Base-by-base conservation (phyloP, 2,797 vertebrate species). In the Leptoclinus maculatus region DNA sequence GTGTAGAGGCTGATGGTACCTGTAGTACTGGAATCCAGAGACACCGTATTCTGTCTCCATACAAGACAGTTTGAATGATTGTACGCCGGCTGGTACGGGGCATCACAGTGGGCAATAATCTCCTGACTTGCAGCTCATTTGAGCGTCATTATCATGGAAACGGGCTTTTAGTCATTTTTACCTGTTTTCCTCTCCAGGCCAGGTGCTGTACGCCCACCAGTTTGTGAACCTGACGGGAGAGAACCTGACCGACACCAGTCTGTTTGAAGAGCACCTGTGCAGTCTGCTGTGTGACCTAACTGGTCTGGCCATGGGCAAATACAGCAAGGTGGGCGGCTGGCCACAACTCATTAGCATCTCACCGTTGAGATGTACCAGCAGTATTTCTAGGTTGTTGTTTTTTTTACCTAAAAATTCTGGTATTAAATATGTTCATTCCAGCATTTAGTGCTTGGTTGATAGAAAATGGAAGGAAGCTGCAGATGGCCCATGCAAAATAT, bases 191-290 rank as follows among this genome's bases (percentile, higher is more conserved):
- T 85, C 84, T 88, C 58, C 92, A 99, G 98, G 97, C 91, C 97
- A 97, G 94, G 96, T 97, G 85, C 93, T 99, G 32, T 99, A 98
- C 80, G 96, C 97, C 79, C 95, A 97, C 91, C 94, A 95, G 91
- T 98, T 97, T 94, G 95, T 97, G 88, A 96, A 97, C 92, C 91
- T 97, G 89, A 96, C 96, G 0, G 97, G 97, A 83, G 96, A 99
- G 93, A 99, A 95, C 87, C 93, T 99, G 88, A 99, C 98, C 68
- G 97, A 93, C 84, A 82, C 90, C 87, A 97, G 97, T 88, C 94
- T 99, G 80, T 97, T 99, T 95, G 97, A 99, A 92, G 95, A 96
- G 76, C 97, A 98, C 82, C 96, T 97, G 93, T 96, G 91, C 93
- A 94, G 93, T 91, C 95, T 99, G 76, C 79, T 99, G 66, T 95